Percentiles rank a stretch among this genome's conserved stretches.
These are phyloP conservation scores for Hyperopisus bebe DNA, from an alignment of 2,113 vertebrate genomes.

Conservation along the genomic window DNA sequence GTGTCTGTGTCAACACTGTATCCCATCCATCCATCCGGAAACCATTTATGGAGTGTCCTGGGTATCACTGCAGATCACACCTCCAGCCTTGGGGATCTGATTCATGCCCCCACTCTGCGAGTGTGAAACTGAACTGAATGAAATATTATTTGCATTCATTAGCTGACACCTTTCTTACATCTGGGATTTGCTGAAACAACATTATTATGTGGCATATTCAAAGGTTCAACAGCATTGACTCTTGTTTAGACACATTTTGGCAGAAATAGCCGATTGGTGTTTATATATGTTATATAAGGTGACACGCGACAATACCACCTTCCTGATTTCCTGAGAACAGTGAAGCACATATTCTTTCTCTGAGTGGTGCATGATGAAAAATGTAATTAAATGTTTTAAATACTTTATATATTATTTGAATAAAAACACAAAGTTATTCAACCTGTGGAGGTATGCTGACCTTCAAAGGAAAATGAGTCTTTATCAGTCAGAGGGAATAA, in stretches of 20 bases:
- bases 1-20: neutral
- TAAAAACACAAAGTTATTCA: constrained; percentile 7
- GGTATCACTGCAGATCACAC: neutral
- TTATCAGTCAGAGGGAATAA: constrained; percentile 10
- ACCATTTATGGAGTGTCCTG: neutral
- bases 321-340: neutral
- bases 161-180: neutral
- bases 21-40: neutral
- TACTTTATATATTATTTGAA: constrained; percentile 10
- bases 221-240: neutral
- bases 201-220: neutral
- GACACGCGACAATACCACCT: neutral
- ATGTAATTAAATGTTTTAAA: constrained; percentile 2
- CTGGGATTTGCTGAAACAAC: neutral
- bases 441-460: neutral
- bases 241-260: neutral
- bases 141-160: neutral
- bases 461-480: neutral
- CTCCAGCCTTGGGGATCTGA: neutral
- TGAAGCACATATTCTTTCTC: neutral
- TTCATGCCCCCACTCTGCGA: neutral
- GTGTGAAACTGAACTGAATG: neutral
- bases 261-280: neutral
- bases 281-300: neutral
- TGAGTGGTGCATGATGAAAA: neutral